phyloP scores from a whole-genome alignment of 2,797 vertebrate species.

The Brotula barbata region DNA sequence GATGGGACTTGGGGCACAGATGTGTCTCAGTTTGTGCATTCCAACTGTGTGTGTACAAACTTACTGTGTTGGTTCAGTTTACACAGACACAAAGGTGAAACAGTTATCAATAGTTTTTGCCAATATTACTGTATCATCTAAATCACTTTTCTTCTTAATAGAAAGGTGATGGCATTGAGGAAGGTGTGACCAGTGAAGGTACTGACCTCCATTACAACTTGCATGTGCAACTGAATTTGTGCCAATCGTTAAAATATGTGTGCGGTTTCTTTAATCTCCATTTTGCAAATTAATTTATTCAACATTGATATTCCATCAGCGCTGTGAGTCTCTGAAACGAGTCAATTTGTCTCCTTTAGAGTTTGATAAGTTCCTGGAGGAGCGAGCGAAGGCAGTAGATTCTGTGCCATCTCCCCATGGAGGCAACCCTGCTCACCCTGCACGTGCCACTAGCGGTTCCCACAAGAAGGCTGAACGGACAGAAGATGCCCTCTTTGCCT shows the following conservation, averaged over 20 bases:
- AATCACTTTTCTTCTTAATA: conserved; percentile 67
- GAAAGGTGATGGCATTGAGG: conserved; percentile 92
- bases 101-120: background rate
- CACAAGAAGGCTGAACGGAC: conserved; percentile 90
- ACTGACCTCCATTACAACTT: conserved; percentile 35
- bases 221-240: background rate
- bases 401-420: conserved; percentile 81
- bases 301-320: background rate
- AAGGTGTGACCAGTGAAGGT: conserved; percentile 99
- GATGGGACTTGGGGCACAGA: conserved; percentile 19
- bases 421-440: conserved; percentile 74
- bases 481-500: conserved; percentile 94
- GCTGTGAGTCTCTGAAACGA: conserved; percentile 1
- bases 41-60: background rate
- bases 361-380: conserved; percentile 97
- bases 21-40: conserved; percentile 15
- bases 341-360: conserved; percentile 77
- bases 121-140: background rate
- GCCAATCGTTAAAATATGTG: background rate
- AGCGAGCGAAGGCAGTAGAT: conserved; percentile 90
- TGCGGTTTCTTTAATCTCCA: background rate
- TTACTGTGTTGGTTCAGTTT: conserved; percentile 1
- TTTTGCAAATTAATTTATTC: background rate
- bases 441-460: conserved; percentile 68
- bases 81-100: conserved; percentile 1